Conservation (phyloP, 2,797 vertebrate species). For the Peromyscus aztecus region DNA sequence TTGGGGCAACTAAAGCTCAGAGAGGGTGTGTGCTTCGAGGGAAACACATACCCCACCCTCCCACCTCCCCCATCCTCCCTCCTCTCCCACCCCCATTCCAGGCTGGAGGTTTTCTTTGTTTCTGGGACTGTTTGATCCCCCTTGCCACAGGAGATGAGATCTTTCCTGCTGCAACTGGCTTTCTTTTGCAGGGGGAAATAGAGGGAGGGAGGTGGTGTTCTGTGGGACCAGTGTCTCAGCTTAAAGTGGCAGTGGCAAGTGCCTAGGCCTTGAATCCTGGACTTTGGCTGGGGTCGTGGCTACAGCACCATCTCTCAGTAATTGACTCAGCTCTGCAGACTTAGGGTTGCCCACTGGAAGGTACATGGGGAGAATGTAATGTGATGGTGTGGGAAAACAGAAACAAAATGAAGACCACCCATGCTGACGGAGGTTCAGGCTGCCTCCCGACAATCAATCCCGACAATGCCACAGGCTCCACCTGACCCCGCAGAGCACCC, state of each 20-base stretch:
- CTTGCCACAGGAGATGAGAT: background rate
- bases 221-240: background rate
- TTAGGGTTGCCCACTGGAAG: background rate
- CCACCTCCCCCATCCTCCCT: too few relatives aligned
- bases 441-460: background rate
- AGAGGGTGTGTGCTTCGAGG: background rate
- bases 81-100: background rate
- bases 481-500: background rate
- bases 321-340: background rate
- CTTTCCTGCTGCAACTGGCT: background rate
- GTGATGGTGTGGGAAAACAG: background rate
- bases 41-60: background rate
- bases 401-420: background rate
- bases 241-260: background rate
- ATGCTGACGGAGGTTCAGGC: background rate
- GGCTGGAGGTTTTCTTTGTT: background rate
- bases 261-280: background rate
- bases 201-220: background rate
- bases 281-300: background rate
- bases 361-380: background rate
- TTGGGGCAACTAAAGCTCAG: background rate
- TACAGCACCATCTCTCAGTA: background rate
- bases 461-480: background rate
- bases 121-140: background rate
- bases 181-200: constrained; percentile 33